Evolutionary conservation across 2,113 vertebrate genomes (phyloP).

Genomic region (Irena cyanogastra): DNA sequence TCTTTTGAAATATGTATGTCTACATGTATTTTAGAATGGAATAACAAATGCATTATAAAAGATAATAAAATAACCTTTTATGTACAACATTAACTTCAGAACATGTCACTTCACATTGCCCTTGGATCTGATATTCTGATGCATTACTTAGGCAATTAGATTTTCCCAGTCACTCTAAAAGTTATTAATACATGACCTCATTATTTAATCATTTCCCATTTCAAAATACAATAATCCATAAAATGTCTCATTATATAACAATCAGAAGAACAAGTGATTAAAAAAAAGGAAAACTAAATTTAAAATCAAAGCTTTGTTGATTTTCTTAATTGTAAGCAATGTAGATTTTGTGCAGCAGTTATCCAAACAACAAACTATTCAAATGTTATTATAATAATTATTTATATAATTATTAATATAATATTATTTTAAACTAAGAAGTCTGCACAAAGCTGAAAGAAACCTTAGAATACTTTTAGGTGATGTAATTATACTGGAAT

Average conservation of each 20-base stretch:
- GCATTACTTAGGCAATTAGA: slow-evolving; percentile 6
- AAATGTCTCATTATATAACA: neutral
- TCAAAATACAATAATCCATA: neutral
- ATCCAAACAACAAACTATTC: neutral
- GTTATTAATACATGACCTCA: neutral
- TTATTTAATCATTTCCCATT: slow-evolving; percentile 14
- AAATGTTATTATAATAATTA: neutral
- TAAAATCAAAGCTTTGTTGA: neutral
- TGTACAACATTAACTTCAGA: neutral
- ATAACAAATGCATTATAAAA: neutral
- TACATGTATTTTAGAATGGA: neutral
- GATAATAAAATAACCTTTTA: neutral
- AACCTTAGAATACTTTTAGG: neutral
- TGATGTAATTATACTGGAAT: neutral
- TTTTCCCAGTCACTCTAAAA: neutral
- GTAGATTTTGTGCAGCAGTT: neutral
- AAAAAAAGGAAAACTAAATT: neutral
- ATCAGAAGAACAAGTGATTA: neutral
- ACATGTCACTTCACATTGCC: neutral
- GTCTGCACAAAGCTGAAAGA: neutral
- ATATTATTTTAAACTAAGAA: neutral
- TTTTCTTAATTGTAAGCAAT: neutral
- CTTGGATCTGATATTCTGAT: neutral
- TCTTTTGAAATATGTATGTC: neutral
- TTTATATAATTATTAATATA: neutral